Percentiles rank a stretch among this genome's conserved stretches.
These are phyloP conservation scores for Pangasius mekongensis DNA, from an alignment of 2,797 vertebrate species.

Conservation along the genomic window DNA sequence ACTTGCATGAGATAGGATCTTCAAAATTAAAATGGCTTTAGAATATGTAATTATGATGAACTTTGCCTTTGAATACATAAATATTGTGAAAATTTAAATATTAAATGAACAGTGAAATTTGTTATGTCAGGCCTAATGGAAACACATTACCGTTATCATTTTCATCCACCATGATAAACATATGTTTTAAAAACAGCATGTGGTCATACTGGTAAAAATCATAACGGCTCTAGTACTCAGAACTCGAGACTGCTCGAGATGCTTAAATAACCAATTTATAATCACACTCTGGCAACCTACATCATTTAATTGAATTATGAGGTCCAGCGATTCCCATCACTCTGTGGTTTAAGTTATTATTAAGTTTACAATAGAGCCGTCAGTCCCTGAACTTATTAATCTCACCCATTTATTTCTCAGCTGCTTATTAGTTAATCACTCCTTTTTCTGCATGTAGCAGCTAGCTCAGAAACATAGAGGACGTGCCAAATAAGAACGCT, in stretches of 20 bases:
- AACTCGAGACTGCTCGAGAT: neutral
- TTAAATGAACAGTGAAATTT: neutral
- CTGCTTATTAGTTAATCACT: constrained; percentile 27
- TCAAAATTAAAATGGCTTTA: neutral
- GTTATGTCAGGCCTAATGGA: neutral
- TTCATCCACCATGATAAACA: neutral
- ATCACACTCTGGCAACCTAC: neutral
- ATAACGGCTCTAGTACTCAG: neutral
- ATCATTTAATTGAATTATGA: neutral
- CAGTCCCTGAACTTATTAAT: neutral
- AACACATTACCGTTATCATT: neutral
- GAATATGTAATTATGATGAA: neutral
- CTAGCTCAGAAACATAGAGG: constrained; percentile 58
- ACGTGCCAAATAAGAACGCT: constrained; percentile 1
- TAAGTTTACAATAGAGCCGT: neutral
- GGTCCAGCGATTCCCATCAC: neutral
- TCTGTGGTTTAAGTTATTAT: neutral
- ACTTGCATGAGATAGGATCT: neutral
- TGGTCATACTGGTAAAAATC: neutral
- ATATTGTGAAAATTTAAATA: neutral
- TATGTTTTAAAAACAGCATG: neutral
- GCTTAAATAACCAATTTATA: neutral
- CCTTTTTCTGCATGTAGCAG: constrained; percentile 51
- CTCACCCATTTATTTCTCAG: neutral
- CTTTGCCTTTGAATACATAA: neutral